Evolutionary conservation across 2,888 invertebrate species (phyloP), one percentile per base, ranked within the genome.

Genomic region (Nemoura dubitans): DNA sequence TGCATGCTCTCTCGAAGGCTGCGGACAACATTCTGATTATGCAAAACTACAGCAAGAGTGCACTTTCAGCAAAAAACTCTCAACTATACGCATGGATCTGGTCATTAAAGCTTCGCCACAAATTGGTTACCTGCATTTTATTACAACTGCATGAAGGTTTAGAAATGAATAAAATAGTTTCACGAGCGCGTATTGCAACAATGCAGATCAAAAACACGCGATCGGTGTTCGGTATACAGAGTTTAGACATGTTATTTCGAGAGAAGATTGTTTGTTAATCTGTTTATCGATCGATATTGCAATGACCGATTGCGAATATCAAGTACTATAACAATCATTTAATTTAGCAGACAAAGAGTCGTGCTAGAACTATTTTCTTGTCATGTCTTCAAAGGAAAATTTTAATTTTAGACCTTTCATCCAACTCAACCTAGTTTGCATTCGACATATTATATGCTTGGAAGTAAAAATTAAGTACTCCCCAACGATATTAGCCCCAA

Each of bases 51-150:
- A 14, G 1, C 59, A 59, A 59, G 59, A 59, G 14, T 59, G 59
- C 59, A 59, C 3, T 59, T 59, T 59, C 59, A 59, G 14, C 59
- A 59, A 59, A 59, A 36, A 3, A 59, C 59, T 16, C 59, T 59
- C 21, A 59, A 59, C 59, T 59, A 59, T 2, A 59, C 59, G 21
- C 21, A 36, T 21, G 59, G 14, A 59, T 21, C 59, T 59, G 59
- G 59, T 21, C 59, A 59, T 59, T 59, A 59, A 21, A 59, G 21
- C 59, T 59, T 21, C 21, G 14, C 59, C 59, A 21, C 59, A 59
- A 59, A 59, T 59, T 59, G 59, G 59, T 59, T 59, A 59, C 59
- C 59, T 59, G 59, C 59, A 59, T 59, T 59, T 59, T 59, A 59
- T 59, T 59, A 59, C 59, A 14, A 21, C 10, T 59, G 59, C 16